Base-by-base conservation (phyloP, 2,113 vertebrate species). In the Aptenodytes forsteri region DNA sequence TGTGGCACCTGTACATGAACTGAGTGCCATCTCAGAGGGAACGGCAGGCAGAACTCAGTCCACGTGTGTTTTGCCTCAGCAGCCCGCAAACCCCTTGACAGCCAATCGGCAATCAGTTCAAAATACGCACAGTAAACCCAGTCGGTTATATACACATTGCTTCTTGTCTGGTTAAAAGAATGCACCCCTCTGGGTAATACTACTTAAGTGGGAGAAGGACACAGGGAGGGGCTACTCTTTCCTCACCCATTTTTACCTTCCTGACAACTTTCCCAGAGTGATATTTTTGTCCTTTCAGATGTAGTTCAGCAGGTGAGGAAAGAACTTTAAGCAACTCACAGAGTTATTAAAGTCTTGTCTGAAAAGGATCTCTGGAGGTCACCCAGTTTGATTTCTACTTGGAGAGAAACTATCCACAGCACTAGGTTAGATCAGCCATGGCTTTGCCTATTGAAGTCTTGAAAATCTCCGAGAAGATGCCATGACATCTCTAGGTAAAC, bases 121-220 rank as follows among this genome's bases (percentile, higher is more conserved):
- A 76, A 71, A 54, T 42, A 42, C 5, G 26, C 11, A 32, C 17
- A 36, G 13, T 42, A 54, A 50, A 70, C 14, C 12, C 26, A 34
- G 13, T 13, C 2, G 2, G 9, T 69, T 59, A 32, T 66, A 42
- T 7, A 40, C 15, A 36, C n/a, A 21, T 47, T 54, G 14, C 7
- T 65, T 47, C 56, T 82, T 4, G 4, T 64, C 16, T 29, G 7
- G 26, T 59, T 87, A 59, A 94, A 73, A 61, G 36, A 61, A 54
- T 1, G 6, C 2, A 11, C 6, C 23, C 5, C 2, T 50, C 27
- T 46, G 38, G 3, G 44, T 55, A 46, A 13, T 29, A 30, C 6
- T 77, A 3, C 27, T 72, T 30, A 27, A 42, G 44, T 9, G 15
- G 4, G 4, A 5, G n/a, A 11, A 59, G 11, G 4, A 50, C 16